Evolutionary conservation across 2,113 vertebrate genomes (phyloP), one percentile per base, ranked within the genome.

Genomic region (Elachura formosa): DNA sequence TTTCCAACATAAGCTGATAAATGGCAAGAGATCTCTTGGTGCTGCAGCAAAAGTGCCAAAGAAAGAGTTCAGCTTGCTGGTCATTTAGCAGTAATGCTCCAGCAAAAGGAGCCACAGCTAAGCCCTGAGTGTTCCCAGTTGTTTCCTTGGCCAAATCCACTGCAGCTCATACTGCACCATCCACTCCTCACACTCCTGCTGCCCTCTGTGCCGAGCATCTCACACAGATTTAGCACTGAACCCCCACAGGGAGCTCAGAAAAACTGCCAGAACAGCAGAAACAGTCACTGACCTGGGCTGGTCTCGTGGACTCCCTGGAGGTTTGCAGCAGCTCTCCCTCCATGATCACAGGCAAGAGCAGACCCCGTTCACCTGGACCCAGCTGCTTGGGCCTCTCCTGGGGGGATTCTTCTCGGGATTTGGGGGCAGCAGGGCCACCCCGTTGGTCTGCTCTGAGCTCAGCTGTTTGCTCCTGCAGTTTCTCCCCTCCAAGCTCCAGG

Each of bases 201-300:
- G 31, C 41, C 43, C 77, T 40, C 79, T 48, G 46, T 5, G 56
- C 68, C 0, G 7, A 89, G 79, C 43, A 13, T 12, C 51, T 16
- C 0, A 2, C 40, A 3, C 46, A 52, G 63, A 43, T 38, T 84
- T 36, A 78, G 21, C 40, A 72, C 2, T 66, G 43, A 54, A 34
- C 17, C 5, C 0, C 15, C 46, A 36, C 24, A 51, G 73, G 61
- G 0, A 61, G 52, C 66, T 82, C 54, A 2, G 1, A 5, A 66
- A 76, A 76, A 36, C 2, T 0, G 41, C 2, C 3, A 1, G 36
- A 61, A 68, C 0, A 86, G n/a, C 34, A 73, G 28, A 94, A 73
- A 38, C 4, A 21, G 21, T 20, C 64, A 16, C 89, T 85, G 92
- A 98, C 98, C 95, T 97, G 97, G 58, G 97, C 88, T 62, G 96